phyloP scores from a whole-genome alignment of 2,888 invertebrate species.

The Mimumesa dahlbomi region DNA sequence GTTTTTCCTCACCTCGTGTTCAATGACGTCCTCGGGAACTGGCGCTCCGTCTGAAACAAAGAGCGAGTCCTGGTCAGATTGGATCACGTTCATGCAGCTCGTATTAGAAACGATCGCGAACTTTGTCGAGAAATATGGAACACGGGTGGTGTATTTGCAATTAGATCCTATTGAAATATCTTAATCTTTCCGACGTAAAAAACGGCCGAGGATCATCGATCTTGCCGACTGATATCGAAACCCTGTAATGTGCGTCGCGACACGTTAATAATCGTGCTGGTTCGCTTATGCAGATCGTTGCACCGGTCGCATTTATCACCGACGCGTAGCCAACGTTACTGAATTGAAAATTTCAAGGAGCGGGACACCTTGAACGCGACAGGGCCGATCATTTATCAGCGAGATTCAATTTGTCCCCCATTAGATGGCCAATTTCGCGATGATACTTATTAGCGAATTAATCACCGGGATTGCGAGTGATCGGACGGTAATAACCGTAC shows the following conservation, averaged over 20 bases:
- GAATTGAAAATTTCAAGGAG: conserved; percentile 33
- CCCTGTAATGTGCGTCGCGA: background rate
- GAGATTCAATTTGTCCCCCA: conserved; percentile 28
- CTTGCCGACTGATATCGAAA: background rate
- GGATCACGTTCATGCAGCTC: background rate
- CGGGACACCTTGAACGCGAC: conserved; percentile 1
- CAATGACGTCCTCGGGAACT: conserved; percentile 65
- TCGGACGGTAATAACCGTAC: background rate
- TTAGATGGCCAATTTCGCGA: conserved; percentile 26
- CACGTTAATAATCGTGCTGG: conserved; percentile 5
- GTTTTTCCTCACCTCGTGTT: conserved; percentile 68
- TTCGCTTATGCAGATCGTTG: conserved; percentile 14
- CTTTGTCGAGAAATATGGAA: background rate
- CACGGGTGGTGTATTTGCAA: too few relatives aligned
- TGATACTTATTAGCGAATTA: conserved; percentile 18
- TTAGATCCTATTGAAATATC: too few relatives aligned
- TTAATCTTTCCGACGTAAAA: too few relatives aligned
- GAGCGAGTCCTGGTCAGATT: background rate
- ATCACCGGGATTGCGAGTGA: background rate
- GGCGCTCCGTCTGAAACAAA: conserved; percentile 75
- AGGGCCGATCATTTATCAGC: conserved; percentile 31
- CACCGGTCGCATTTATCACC: conserved; percentile 27
- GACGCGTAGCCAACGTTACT: conserved; percentile 10
- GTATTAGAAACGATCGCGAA: background rate
- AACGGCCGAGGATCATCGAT: background rate